Evolutionary conservation across 1,140 invertebrate species (phyloP).

Genomic region (Schlechtendalia chinensis): DNA sequence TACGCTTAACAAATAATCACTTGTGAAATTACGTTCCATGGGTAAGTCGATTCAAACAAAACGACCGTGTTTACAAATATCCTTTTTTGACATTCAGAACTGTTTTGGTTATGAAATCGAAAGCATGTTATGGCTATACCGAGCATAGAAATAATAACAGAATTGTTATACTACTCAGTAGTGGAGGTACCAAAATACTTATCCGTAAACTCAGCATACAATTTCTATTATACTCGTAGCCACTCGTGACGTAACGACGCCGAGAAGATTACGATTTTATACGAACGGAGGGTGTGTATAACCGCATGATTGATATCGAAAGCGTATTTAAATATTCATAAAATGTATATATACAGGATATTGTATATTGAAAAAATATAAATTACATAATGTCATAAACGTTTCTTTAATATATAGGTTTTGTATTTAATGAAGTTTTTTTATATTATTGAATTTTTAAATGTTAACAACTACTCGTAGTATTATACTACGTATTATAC

Average conservation of each 20-base stretch:
- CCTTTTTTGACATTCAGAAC: neutral
- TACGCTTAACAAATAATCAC: neutral
- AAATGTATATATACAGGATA: neutral
- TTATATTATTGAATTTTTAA: neutral
- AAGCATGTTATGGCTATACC: neutral
- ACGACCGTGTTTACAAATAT: neutral
- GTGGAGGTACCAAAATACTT: neutral
- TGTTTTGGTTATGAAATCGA: neutral
- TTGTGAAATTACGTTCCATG: neutral
- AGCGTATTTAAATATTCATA: neutral
- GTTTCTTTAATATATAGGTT: neutral
- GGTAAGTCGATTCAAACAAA: neutral
- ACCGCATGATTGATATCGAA: neutral
- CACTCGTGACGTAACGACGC: neutral
- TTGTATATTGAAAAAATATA: neutral
- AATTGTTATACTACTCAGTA: neutral
- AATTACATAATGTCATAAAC: neutral
- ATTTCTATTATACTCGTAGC: neutral
- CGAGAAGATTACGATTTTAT: conserved; percentile 1
- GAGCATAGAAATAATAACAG: neutral
- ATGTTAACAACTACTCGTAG: neutral
- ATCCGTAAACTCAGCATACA: conserved; percentile 3
- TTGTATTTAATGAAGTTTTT: neutral
- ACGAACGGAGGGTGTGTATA: neutral
- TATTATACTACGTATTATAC: no score